These are phyloP conservation scores for Gadopsis bispinosus DNA, from an alignment of 2,797 vertebrate genomes.

Conservation along the genomic window DNA sequence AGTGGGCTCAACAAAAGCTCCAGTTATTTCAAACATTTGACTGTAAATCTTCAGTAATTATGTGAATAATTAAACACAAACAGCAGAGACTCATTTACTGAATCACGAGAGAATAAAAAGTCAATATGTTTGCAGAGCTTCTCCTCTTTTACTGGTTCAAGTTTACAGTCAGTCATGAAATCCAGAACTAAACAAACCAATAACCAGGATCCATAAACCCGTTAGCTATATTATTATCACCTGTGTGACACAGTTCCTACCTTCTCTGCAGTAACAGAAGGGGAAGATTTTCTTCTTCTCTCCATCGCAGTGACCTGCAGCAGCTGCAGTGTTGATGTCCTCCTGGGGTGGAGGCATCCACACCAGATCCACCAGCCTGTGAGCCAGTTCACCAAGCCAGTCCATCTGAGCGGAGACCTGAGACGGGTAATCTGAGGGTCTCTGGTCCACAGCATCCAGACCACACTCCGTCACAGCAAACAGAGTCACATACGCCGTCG, in stretches of 20 bases:
- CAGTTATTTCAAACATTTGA: too few species aligned
- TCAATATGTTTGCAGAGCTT: too few species aligned
- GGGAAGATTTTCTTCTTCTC: not conserved
- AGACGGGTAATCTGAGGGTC: not conserved
- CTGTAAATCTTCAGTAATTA: too few species aligned
- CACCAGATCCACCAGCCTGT: constrained; percentile 14
- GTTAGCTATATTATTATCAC: too few species aligned
- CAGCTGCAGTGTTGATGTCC: constrained; percentile 13
- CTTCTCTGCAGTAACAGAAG: constrained; percentile 27
- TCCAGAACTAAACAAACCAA: too few species aligned
- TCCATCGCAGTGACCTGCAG: not conserved
- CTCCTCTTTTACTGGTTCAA: too few species aligned
- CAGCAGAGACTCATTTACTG: too few species aligned
- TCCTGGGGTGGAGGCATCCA: constrained; percentile 21
- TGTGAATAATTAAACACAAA: too few species aligned
- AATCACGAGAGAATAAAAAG: too few species aligned
- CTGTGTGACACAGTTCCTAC: not conserved
- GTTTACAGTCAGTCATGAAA: too few species aligned
- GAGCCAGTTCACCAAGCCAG: constrained; percentile 9
- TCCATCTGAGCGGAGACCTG: constrained; percentile 1
- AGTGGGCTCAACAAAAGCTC: too few species aligned
- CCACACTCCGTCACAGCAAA: constrained; percentile 4
- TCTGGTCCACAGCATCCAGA: constrained; percentile 24
- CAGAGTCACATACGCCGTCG: constrained; percentile 11
- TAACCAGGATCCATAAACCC: too few species aligned